Percentiles rank a stretch among this genome's conserved stretches.
Conservation (phyloP, 2,888 invertebrate genomes). For the Colletes collaris region DNA sequence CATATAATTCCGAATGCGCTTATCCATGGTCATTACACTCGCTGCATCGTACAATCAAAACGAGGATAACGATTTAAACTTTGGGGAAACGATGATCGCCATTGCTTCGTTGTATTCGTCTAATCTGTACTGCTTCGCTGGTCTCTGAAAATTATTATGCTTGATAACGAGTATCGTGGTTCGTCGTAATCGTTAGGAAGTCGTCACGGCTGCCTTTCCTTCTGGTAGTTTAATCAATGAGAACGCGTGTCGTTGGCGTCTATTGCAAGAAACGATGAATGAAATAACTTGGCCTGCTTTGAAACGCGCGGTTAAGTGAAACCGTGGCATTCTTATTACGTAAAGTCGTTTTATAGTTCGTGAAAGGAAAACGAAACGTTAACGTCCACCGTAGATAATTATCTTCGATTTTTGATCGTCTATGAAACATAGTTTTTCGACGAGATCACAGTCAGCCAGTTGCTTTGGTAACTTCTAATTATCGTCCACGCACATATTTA, state of each 20-base stretch:
- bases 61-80: constrained; percentile 19
- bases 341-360: constrained; percentile 11
- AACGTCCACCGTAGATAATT: too few species aligned
- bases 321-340: constrained; percentile 18
- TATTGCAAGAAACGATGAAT: constrained; percentile 40
- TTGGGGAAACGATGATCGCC: constrained; percentile 28
- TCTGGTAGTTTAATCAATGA: constrained; percentile 33
- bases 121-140: neutral
- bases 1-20: neutral
- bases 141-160: constrained; percentile 35
- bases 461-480: too few species aligned
- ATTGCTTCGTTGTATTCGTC: constrained; percentile 37
- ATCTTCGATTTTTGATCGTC: too few species aligned
- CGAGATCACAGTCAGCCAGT: too few species aligned
- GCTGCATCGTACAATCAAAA: neutral
- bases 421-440: too few species aligned
- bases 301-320: constrained; percentile 22
- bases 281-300: constrained; percentile 43
- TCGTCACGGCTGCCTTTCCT: neutral
- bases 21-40: neutral
- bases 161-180: constrained; percentile 33
- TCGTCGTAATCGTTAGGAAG: constrained; percentile 15
- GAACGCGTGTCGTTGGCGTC: constrained; percentile 2
- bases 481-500: too few species aligned
- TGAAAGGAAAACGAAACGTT: constrained; percentile 1